Evolutionary conservation across 2,113 vertebrate species (phyloP).

Genomic region (Triplophysa dalaica): DNA sequence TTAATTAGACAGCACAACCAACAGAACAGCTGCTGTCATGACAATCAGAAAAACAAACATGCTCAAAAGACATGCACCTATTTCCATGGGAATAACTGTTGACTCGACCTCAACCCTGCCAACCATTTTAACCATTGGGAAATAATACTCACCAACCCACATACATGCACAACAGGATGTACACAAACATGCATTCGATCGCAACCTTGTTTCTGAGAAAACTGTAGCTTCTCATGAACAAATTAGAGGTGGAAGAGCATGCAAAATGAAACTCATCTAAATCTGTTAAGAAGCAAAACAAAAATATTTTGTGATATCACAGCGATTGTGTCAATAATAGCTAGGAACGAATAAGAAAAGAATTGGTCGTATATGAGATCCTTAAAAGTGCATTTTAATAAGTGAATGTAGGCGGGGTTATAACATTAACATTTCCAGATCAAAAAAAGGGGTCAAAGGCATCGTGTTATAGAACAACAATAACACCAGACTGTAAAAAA

Average conservation of each 20-base stretch:
- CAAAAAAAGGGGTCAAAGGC: no score
- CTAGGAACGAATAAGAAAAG: no score
- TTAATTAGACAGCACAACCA: constrained; percentile 49
- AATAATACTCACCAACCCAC: constrained; percentile 44
- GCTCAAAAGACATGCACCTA: constrained; percentile 54
- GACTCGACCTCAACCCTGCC: constrained; percentile 55
- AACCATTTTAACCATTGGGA: constrained; percentile 35
- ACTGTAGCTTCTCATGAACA: not conserved
- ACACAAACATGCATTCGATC: constrained; percentile 19
- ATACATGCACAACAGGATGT: constrained; percentile 8
- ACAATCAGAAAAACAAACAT: constrained; percentile 56
- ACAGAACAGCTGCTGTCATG: constrained; percentile 64
- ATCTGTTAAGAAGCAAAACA: not conserved
- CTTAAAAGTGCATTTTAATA: no score
- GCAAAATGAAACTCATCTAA: not conserved
- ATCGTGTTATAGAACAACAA: no score
- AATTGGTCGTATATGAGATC: no score
- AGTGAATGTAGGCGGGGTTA: no score
- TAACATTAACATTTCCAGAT: no score
- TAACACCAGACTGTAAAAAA: no score
- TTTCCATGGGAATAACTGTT: constrained; percentile 54
- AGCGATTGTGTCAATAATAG: not conserved
- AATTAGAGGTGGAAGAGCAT: not conserved
- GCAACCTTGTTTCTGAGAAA: no score
- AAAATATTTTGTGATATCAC: not conserved